A percentile compares a stretch with the other conserved stretches of the same genome.
These are phyloP conservation scores for Cecropterus lyciades DNA, from an alignment of 1,140 invertebrate species.

Conservation along the genomic window DNA sequence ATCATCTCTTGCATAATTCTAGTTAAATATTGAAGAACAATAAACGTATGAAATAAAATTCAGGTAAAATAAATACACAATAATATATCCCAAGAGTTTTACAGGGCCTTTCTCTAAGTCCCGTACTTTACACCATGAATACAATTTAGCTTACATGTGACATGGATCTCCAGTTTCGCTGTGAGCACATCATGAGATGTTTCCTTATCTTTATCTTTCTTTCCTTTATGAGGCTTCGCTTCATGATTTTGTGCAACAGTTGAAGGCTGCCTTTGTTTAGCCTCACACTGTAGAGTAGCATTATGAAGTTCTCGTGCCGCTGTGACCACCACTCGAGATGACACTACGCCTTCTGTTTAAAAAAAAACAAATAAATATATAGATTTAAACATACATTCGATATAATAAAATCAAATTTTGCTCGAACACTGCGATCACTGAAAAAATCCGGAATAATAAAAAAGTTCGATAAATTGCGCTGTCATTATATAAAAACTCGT, in stretches of 20 bases:
- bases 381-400: not conserved
- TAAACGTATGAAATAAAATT: too few relatives aligned
- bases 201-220: slow-evolving; percentile 19
- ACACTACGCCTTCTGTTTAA: slow-evolving; percentile 61
- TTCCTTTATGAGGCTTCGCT: slow-evolving; percentile 15
- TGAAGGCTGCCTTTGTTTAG: slow-evolving; percentile 53
- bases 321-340: slow-evolving; percentile 66
- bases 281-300: slow-evolving; percentile 67
- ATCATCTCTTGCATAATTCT: too few relatives aligned
- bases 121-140: too few relatives aligned
- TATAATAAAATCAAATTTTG: not conserved
- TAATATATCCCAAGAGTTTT: too few relatives aligned
- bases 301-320: slow-evolving; percentile 75
- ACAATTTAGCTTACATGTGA: slow-evolving; percentile 67
- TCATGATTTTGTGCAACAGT: slow-evolving; percentile 9
- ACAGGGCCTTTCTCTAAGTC: too few relatives aligned
- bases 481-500: too few relatives aligned
- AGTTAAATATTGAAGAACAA: too few relatives aligned
- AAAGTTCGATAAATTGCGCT: too few relatives aligned
- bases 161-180: slow-evolving; percentile 72
- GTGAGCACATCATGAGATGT: slow-evolving; percentile 41
- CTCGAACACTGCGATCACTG: too few relatives aligned
- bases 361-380: not conserved
- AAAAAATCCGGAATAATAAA: too few relatives aligned
- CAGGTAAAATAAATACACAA: too few relatives aligned